These are phyloP conservation scores for Salvelinus namaycush DNA, from an alignment of 2,113 vertebrate species.

Conservation along the genomic window DNA sequence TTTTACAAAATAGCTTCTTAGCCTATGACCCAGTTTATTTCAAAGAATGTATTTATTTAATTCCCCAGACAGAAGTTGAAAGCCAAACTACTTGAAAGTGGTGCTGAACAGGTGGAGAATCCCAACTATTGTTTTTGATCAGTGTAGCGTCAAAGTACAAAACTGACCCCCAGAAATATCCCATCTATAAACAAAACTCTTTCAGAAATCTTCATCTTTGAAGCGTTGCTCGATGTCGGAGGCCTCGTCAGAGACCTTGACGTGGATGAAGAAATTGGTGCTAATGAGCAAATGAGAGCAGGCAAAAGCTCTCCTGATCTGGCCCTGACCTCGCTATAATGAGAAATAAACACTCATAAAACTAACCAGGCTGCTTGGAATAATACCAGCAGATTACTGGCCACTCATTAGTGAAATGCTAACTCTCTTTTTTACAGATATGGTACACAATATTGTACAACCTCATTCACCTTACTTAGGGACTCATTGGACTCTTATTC, in stretches of 20 bases:
- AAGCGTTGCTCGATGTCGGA: not conserved
- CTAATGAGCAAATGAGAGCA: slow-evolving; percentile 52
- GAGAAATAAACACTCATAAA: slow-evolving; percentile 58
- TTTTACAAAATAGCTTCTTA: no score
- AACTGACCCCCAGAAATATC: not conserved
- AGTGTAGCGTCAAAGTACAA: not conserved
- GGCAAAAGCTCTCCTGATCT: slow-evolving; percentile 22
- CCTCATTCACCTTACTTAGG: slow-evolving; percentile 19
- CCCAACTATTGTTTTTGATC: not conserved
- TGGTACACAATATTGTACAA: not conserved
- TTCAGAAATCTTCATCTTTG: not conserved
- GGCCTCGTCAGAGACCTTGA: slow-evolving; percentile 21
- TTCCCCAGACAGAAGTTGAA: not conserved
- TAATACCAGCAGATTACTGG: slow-evolving; percentile 47
- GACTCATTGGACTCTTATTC: not conserved
- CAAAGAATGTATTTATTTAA: not conserved
- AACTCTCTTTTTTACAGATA: slow-evolving; percentile 2
- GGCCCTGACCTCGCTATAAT: slow-evolving; percentile 58
- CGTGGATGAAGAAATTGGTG: slow-evolving; percentile 51
- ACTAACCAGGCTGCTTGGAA: slow-evolving; percentile 41
- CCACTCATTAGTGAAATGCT: slow-evolving; percentile 22
- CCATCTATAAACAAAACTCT: not conserved
- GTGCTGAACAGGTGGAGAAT: slow-evolving; percentile 28
- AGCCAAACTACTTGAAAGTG: not conserved
- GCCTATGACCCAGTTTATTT: not conserved